These are phyloP conservation scores for Mobula hypostoma DNA, from an alignment of 2,113 vertebrate genomes.

Conservation along the genomic window DNA sequence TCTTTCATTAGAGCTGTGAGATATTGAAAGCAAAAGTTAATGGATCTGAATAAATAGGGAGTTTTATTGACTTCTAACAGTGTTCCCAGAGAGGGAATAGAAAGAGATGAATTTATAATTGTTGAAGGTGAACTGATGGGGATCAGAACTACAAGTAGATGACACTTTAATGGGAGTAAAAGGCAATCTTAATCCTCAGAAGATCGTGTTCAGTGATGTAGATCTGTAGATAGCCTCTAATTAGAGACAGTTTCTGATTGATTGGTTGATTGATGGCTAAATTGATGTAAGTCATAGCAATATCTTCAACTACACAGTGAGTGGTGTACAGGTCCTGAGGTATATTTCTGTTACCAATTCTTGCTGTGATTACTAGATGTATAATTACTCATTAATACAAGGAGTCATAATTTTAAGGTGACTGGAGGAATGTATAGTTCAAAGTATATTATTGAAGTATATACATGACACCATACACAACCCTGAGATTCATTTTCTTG, in stretches of 20 bases:
- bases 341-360: neutral
- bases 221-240: neutral
- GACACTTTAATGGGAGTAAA: neutral
- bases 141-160: neutral
- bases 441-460: too few species aligned
- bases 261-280: neutral
- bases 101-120: neutral
- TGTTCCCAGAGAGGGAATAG: neutral
- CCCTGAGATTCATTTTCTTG: too few species aligned
- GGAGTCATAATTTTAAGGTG: too few species aligned
- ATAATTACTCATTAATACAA: too few species aligned
- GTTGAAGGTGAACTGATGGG: neutral
- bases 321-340: neutral
- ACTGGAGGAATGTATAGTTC: too few species aligned
- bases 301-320: neutral
- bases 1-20: neutral
- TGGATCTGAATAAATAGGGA: neutral
- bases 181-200: neutral
- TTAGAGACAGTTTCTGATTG: neutral
- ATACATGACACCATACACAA: too few species aligned
- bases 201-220: neutral
- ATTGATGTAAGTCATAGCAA: too few species aligned
- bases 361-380: neutral
- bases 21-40: neutral
- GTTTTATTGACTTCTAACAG: neutral